phyloP scores from a whole-genome alignment of 2,113 vertebrate species.

The Dicerorhinus sumatrensis region DNA sequence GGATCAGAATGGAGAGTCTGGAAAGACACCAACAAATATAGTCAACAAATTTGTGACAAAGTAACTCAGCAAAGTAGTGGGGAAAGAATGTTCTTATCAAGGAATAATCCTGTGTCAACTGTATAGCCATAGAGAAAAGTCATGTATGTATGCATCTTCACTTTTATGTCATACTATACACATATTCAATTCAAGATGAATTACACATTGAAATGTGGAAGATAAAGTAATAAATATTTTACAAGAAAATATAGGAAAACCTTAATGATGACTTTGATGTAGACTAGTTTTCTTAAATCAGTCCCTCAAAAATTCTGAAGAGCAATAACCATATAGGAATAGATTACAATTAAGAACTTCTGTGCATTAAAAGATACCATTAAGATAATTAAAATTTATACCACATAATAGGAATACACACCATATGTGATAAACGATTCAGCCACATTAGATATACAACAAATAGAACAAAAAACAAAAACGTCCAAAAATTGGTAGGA shows the following conservation, averaged over 20 bases:
- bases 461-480: background rate
- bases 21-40: background rate
- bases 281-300: background rate
- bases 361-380: background rate
- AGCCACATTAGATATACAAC: background rate
- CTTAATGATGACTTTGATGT: background rate
- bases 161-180: background rate
- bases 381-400: background rate
- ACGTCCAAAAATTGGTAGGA: background rate
- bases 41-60: background rate
- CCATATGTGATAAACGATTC: background rate
- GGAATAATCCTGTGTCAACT: background rate
- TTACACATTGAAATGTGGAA: background rate
- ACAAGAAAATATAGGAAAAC: background rate
- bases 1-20: background rate
- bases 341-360: background rate
- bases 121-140: background rate
- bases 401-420: background rate
- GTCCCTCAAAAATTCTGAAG: background rate
- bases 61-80: background rate
- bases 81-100: background rate
- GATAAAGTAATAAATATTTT: background rate
- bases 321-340: background rate
- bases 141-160: background rate
- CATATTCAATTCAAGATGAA: background rate